A percentile compares a stretch with the other conserved stretches of the same genome.
Conservation (phyloP, 2,888 invertebrate genomes). For the Sialis lutaria region DNA sequence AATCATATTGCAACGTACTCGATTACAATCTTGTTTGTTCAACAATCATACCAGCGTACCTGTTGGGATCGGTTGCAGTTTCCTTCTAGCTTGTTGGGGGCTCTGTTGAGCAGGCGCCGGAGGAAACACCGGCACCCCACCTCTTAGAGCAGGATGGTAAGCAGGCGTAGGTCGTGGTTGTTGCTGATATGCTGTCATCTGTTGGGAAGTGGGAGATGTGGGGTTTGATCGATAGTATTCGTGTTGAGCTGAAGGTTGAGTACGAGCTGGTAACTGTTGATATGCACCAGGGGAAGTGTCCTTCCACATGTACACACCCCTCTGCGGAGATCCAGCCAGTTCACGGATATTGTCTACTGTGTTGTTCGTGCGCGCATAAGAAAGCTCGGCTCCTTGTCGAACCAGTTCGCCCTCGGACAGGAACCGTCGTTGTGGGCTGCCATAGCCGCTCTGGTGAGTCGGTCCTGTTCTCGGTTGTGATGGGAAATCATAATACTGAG, state of each 20-base stretch:
- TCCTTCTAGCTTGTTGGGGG: conserved; percentile 3
- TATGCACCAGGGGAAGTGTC: conserved; percentile 54
- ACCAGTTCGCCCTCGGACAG: conserved; percentile 70
- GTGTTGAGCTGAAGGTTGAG: conserved; percentile 20
- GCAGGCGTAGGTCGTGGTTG: conserved; percentile 25
- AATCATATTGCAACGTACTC: no score
- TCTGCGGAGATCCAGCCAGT: conserved; percentile 72
- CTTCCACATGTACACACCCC: conserved; percentile 65
- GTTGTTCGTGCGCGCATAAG: conserved; percentile 51
- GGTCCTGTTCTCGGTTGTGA: conserved; percentile 12
- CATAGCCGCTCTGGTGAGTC: conserved; percentile 18
- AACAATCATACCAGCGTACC: neutral
- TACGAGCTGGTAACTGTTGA: conserved; percentile 14
- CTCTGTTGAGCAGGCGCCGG: conserved; percentile 11
- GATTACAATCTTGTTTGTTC: no score
- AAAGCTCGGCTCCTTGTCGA: conserved; percentile 42
- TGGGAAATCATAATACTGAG: conserved; percentile 25
- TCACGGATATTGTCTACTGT: conserved; percentile 77
- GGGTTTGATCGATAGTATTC: conserved; percentile 53
- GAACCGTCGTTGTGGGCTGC: conserved; percentile 58
- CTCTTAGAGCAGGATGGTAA: conserved; percentile 43
- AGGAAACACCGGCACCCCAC: conserved; percentile 53
- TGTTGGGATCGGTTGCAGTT: conserved; percentile 2
- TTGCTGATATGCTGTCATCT: conserved; percentile 13
- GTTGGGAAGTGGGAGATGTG: conserved; percentile 49